phyloP scores from a whole-genome alignment of 1,140 invertebrate species.

The Cyphomyrmex costatus region DNA sequence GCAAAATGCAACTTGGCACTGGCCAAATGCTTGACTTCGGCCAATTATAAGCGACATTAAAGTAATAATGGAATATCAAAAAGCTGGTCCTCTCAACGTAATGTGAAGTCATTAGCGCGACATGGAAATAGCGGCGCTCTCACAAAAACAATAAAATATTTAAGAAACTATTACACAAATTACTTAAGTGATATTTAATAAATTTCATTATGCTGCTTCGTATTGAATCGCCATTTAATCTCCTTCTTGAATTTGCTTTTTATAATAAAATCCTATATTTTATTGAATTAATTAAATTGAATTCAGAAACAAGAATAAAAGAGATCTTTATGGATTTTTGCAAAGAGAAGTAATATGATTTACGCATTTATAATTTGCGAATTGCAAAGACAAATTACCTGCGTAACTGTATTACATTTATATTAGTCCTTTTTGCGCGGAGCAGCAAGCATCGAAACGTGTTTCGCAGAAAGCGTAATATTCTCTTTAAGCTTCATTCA shows the following conservation, averaged over 20 bases:
- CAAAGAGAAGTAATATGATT: not conserved
- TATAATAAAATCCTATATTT: conserved; percentile 16
- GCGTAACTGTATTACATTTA: conserved; percentile 7
- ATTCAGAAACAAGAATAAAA: conserved; percentile 7
- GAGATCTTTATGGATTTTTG: not conserved
- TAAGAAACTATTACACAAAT: conserved; percentile 7
- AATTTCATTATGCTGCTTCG: not conserved
- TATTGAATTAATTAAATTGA: conserved; percentile 37
- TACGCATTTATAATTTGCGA: conserved; percentile 9
- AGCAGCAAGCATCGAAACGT: conserved; percentile 31
- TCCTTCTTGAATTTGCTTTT: conserved; percentile 1
- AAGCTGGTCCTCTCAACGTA: not conserved
- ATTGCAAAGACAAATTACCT: not conserved
- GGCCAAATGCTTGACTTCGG: conserved; percentile 65
- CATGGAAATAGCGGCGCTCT: not conserved
- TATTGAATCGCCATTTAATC: not conserved
- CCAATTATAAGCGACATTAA: conserved; percentile 68
- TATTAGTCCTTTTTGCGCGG: not conserved
- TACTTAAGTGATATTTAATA: not conserved
- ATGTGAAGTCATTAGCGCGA: not conserved
- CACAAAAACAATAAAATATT: conserved; percentile 6
- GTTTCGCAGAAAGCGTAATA: conserved; percentile 50
- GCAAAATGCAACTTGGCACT: conserved; percentile 73
- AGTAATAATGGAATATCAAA: conserved; percentile 50
- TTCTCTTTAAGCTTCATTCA: conserved; percentile 53